phyloP scores from a whole-genome alignment of 2,797 vertebrate species.

The Perdix hodgsoniae region DNA sequence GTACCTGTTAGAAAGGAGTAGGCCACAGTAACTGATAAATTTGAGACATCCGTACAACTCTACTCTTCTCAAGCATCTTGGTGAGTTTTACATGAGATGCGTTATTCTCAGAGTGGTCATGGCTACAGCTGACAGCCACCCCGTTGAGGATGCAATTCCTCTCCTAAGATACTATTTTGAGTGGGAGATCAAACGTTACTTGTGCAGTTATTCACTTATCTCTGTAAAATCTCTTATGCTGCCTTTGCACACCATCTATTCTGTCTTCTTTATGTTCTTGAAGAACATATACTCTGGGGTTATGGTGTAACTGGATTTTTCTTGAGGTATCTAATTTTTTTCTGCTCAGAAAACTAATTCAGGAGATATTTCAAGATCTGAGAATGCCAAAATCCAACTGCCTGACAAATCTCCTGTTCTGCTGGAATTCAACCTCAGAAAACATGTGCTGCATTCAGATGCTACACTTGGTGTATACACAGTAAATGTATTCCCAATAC shows the following conservation, averaged over 20 bases:
- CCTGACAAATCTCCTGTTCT: background rate
- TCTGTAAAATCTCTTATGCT: background rate
- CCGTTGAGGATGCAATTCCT: background rate
- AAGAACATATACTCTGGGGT: background rate
- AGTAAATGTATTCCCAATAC: background rate
- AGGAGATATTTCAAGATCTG: background rate
- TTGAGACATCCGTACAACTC: background rate
- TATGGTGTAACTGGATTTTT: background rate
- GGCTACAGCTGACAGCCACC: background rate
- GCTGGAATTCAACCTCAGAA: background rate
- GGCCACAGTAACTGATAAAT: background rate
- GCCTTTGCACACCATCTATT: fast-evolving
- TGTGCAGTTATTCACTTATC: background rate
- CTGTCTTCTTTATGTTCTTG: background rate
- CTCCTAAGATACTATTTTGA: background rate
- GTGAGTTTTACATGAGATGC: background rate
- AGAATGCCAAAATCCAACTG: background rate
- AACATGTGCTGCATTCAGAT: background rate
- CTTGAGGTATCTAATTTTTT: background rate
- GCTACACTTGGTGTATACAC: fast-evolving
- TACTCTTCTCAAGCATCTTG: background rate
- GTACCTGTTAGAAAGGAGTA: background rate
- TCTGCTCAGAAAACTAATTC: background rate
- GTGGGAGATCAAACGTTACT: background rate
- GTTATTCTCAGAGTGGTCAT: background rate